phyloP scores from a whole-genome alignment of 2,888 invertebrate species.

The Thyatira batis region DNA sequence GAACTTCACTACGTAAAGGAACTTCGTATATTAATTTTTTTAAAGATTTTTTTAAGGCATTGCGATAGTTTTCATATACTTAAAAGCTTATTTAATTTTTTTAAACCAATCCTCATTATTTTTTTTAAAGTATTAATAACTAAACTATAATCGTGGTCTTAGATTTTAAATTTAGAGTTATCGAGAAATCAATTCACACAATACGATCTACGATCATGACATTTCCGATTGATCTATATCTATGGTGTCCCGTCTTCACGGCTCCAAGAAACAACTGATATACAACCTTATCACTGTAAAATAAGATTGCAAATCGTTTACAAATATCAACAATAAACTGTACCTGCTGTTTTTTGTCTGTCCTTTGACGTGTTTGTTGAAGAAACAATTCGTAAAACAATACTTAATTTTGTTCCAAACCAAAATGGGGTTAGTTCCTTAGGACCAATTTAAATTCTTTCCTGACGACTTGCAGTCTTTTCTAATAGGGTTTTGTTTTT shows the following conservation, averaged over 20 bases:
- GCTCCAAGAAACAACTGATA: background rate
- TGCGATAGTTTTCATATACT: too few relatives aligned
- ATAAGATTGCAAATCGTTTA: background rate
- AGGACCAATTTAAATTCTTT: slow-evolving; percentile 67
- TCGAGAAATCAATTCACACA: background rate
- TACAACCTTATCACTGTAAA: background rate
- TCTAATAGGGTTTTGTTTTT: slow-evolving; percentile 40
- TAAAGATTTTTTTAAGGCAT: too few relatives aligned
- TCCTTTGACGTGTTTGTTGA: slow-evolving; percentile 64
- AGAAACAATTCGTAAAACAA: slow-evolving; percentile 73
- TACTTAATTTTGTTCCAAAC: slow-evolving; percentile 59
- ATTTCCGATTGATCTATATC: slow-evolving; percentile 41
- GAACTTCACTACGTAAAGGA: too few relatives aligned
- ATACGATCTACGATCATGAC: slow-evolving; percentile 16
- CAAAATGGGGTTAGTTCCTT: slow-evolving; percentile 49
- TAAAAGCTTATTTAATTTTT: too few relatives aligned
- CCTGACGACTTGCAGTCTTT: slow-evolving; percentile 51
- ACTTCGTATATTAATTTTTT: too few relatives aligned
- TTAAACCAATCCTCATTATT: too few relatives aligned
- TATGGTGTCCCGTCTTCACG: slow-evolving; percentile 20
- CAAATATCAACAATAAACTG: background rate
- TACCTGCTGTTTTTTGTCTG: slow-evolving; percentile 79
- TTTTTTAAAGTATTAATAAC: too few relatives aligned
- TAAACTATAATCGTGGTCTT: too few relatives aligned
- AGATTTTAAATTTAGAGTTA: background rate